Base-by-base conservation (phyloP, 2,888 invertebrate genomes). In the Ypsolopha sequella region DNA sequence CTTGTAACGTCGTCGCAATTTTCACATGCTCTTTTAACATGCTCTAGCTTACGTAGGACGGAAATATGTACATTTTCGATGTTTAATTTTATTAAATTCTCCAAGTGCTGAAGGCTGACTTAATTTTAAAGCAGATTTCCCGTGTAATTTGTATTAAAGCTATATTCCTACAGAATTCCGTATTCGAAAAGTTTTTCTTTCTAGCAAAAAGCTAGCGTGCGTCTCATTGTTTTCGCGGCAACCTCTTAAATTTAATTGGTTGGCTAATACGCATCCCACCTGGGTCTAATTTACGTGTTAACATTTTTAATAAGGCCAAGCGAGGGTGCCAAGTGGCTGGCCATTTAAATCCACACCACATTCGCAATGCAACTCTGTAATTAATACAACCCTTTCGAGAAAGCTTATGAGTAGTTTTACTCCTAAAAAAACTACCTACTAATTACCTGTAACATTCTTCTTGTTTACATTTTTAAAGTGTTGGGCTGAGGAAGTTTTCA, bases 371-470 rank as follows among this genome's bases (percentile, higher is more conserved):
- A 75, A 76, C 80, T 78, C 78, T 76, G 80, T 84, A 86, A 86
- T 86, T 86, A 85, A 81, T 76, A 77, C 74, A 66, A 73, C 79
- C 78, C 79, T 80, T 68, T 77, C 80, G 55, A 84, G 82, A 67
- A 85, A 84, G 84, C 84, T 82, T 80, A 85, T 84, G 82, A 85
- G 84, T 85, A 82, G 84, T 80, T 80, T 82, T 82, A 73, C 78
- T 81, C 80, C 70, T 72, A 14, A 35, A 76, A 77, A 76, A 73
- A 65, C 71, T 80, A 80, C 11, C 24, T 4, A 34, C 84, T 82
- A 85, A 85, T 85, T 84, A 81, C 76, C 68, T 67, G 72, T 68
- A 68, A 73, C 65, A 71, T 65, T 65, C 47, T 36, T 47, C 47
- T 47, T 36, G 47, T 47, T 13, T 13, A 43, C 43, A n/a, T 36